Percentiles rank a stretch among this genome's conserved stretches.
phyloP scores from a whole-genome alignment of 2,888 invertebrate genomes.

The Agonopterix arenella region DNA sequence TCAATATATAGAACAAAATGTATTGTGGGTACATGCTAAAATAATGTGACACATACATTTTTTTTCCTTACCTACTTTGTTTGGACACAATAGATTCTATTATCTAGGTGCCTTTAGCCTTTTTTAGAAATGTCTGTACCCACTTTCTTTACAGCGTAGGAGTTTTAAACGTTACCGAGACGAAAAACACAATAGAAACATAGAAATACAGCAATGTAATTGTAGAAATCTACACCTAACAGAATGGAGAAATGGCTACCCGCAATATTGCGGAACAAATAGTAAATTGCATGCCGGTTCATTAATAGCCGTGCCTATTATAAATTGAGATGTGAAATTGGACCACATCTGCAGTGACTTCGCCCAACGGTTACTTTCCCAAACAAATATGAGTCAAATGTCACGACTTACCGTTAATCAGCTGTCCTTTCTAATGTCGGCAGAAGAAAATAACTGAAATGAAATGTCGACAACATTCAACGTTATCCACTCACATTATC shows the following conservation, averaged over 20 bases:
- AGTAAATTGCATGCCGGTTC: constrained; percentile 50
- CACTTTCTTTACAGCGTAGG: constrained; percentile 42
- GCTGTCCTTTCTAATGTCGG: constrained; percentile 24
- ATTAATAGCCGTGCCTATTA: constrained; percentile 53
- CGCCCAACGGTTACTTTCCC: constrained; percentile 70
- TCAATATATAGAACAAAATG: too few relatives aligned
- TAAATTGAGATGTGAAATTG: constrained; percentile 55
- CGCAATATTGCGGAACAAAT: constrained; percentile 47
- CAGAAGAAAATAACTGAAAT: constrained; percentile 30
- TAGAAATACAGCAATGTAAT: constrained; percentile 22
- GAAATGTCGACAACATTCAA: constrained; percentile 39
- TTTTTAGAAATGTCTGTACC: constrained; percentile 7
- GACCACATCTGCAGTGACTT: constrained; percentile 51
- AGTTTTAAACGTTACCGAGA: constrained; percentile 20
- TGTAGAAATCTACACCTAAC: constrained; percentile 40
- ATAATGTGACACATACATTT: background rate
- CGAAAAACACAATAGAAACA: constrained; percentile 17
- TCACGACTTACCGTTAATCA: constrained; percentile 57
- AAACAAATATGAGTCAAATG: constrained; percentile 62
- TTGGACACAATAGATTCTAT: background rate
- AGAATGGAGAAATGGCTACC: constrained; percentile 39
- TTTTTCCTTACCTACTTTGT: background rate
- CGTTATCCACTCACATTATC: constrained; percentile 53
- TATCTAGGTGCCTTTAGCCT: background rate
- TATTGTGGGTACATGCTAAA: too few relatives aligned